Base-by-base conservation (phyloP, 2,888 invertebrate species). In the Heliconius erato region DNA sequence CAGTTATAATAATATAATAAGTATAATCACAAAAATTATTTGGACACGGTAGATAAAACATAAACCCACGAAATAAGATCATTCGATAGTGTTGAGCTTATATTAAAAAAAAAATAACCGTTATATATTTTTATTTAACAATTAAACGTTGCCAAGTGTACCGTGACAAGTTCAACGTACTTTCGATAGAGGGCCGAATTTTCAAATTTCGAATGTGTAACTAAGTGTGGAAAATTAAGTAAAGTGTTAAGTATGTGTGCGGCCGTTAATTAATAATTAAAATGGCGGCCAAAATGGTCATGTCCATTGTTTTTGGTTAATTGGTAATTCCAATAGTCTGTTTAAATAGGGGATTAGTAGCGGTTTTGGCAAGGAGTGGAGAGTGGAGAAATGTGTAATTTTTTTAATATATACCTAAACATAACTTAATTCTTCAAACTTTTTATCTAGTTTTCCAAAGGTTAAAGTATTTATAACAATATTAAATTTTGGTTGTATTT, bases 141-240 rank as follows among this genome's bases (percentile, higher is more conserved):
- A 94, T 95, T 94, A 94, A 94, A 92, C 91, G 90, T 88, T 81
- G 89, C 87, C 90, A 93, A 95, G 93, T 94, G 94, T 94, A 94
- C 94, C 92, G 91, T 91, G 93, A 90, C 94, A 89, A 90, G 94
- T 91, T 93, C 91, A 90, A 92, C 90, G 94, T 86, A 91, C 88
- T 80, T 84, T 84, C 84, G 87, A 85, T 86, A 87, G 83, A 81
- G 85, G 82, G 78, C 84, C 85, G 77, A 85, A 86, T 85, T 85
- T 86, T 86, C 84, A 85, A 85, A 86, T 84, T 85, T 86, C 83
- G 83, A 85, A 86, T 84, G 79, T 79, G 68, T 54, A 76, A 79
- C 63, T 77, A 40, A 59, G 59, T 63, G 44, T 81, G 54, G 80
- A 74, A 49, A 49, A 71, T 63, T 80, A 40, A 82, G 68, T 76